Base-by-base conservation (phyloP, 2,888 invertebrate genomes). In the Erebia epiphron region DNA sequence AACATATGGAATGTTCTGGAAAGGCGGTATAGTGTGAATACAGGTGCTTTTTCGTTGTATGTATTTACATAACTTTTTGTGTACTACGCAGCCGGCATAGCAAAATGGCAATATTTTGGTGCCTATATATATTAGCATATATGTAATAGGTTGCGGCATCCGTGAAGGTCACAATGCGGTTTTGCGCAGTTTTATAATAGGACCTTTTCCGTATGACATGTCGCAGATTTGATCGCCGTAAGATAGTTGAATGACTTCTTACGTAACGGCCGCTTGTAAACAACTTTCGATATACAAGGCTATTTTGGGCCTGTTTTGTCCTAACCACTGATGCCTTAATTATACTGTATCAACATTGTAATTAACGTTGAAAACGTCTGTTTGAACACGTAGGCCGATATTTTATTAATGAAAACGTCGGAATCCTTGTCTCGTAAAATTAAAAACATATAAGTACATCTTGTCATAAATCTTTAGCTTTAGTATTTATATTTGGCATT, bases 251-350 rank as follows among this genome's bases (percentile, higher is more conserved):
- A 85, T 84, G 83, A 83, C 83, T 78, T 72, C 70, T 91, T 90
- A 85, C 81, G 85, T 79, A 90, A 91, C 56, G 63, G 63, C 66
- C 70, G 76, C 78, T 79, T 79, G 85, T 89, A 89, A 90, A 90
- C 92, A 90, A 89, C 90, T 91, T 89, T 90, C 89, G 79, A 80
- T 74, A 78, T 78, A 72, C 81, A 84, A 87, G 85, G 88, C 82
- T 88, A 86, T 86, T 84, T 82, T 76, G 57, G 76, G 72, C 69
- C 54, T 67, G 62, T 71, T 66, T 58, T 26, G 49, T 7, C 46
- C 21, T 26, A 49, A 14, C 46, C 3, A 14, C 46, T 9, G 67
- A 58, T 16, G 41, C 58, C 26, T 26, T 66, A 56, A 54, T 65
- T 70, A 46, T 46, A 35, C 18, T 13, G 3, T 57, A 63, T 57